Conservation (phyloP, 2,888 invertebrate species). For the Megaustenia siamemsis region DNA sequence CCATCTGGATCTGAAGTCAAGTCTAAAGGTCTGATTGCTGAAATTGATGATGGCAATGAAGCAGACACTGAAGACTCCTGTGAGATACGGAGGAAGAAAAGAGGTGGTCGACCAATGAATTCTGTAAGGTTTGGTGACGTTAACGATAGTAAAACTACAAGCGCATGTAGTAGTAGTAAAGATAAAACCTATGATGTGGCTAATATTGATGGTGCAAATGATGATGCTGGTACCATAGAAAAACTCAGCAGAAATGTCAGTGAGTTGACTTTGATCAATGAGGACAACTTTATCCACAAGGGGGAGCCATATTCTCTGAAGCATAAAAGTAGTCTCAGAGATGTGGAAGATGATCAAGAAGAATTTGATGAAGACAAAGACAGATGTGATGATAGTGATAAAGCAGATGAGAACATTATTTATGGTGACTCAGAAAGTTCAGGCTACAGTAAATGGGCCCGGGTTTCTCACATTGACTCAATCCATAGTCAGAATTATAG, state of each 20-base stretch:
- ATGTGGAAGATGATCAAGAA: conserved; percentile 47
- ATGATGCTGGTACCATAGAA: conserved; percentile 42
- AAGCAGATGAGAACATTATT: conserved; percentile 5
- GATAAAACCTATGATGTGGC: conserved; percentile 39
- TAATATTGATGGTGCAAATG: conserved; percentile 43
- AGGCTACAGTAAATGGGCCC: conserved; percentile 54
- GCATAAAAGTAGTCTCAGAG: not conserved
- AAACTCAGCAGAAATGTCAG: conserved; percentile 43
- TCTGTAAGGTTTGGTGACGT: conserved; percentile 52
- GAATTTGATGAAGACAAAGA: conserved; percentile 44
- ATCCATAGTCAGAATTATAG: conserved; percentile 71
- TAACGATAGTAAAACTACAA: not conserved
- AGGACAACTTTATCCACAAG: conserved; percentile 25
- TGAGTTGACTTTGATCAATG: conserved; percentile 38
- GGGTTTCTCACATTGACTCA: conserved; percentile 75
- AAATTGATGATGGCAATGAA: conserved; percentile 74
- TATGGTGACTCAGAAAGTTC: not conserved
- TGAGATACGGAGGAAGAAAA: conserved; percentile 19
- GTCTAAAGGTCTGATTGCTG: conserved; percentile 51
- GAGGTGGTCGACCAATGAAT: conserved; percentile 20
- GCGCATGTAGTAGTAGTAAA: not conserved
- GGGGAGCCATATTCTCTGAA: conserved; percentile 7
- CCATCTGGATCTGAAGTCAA: conserved; percentile 7
- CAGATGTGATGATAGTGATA: conserved; percentile 28
- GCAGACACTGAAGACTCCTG: conserved; percentile 72